These are phyloP conservation scores for Amaurobius ferox DNA, from an alignment of 2,888 invertebrate species.

Conservation along the genomic window DNA sequence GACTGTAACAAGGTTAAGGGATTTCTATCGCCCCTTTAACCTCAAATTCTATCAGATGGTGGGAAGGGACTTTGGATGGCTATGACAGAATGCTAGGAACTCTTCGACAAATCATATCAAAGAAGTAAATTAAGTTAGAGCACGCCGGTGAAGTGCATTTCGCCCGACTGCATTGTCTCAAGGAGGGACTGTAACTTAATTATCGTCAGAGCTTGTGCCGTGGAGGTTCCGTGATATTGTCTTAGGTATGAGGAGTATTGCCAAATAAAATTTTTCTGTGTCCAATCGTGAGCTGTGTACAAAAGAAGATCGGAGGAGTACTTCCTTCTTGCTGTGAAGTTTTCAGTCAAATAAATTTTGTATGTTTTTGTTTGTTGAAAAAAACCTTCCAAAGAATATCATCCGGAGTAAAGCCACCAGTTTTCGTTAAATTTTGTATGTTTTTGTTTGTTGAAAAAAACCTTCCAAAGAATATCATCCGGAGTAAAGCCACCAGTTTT, in stretches of 20 bases:
- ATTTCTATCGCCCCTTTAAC: slow-evolving; percentile 79
- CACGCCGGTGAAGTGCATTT: slow-evolving; percentile 40
- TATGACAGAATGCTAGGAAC: slow-evolving; percentile 76
- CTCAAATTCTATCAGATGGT: slow-evolving; percentile 93
- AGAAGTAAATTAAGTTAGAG: slow-evolving; percentile 56
- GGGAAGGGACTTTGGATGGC: slow-evolving; percentile 95
- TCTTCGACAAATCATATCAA: slow-evolving; percentile 68
- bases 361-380: neutral
- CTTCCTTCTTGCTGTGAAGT: neutral
- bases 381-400: neutral
- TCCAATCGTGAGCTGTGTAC: neutral
- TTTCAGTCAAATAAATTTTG: neutral
- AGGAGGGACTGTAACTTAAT: slow-evolving; percentile 37
- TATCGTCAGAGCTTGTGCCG: slow-evolving; percentile 51
- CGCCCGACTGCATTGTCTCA: slow-evolving; percentile 14
- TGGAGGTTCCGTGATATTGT: slow-evolving; percentile 22
- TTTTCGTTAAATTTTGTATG: neutral
- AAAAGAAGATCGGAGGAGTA: neutral
- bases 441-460: neutral
- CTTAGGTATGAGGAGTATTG: slow-evolving; percentile 3
- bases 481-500: too few species aligned
- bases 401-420: too few species aligned
- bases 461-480: neutral
- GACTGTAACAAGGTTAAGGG: slow-evolving; percentile 76
- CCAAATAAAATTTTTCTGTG: slow-evolving; percentile 12